Conservation (phyloP, 2,888 invertebrate genomes). For the Pachliopta kotzebuea region DNA sequence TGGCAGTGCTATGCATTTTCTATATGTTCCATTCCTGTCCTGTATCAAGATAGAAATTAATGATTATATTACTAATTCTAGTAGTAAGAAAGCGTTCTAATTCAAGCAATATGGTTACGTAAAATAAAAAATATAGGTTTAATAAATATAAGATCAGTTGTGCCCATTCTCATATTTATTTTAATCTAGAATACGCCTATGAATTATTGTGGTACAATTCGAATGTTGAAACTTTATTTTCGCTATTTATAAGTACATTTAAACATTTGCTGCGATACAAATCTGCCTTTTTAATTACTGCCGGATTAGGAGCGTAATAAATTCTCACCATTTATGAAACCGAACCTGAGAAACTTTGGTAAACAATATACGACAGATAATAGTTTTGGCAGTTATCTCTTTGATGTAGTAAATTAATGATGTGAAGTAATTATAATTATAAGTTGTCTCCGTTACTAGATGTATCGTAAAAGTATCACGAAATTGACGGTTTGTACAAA, state of each 20-base stretch:
- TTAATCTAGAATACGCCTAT: neutral
- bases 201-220: neutral
- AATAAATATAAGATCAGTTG: too few relatives aligned
- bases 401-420: conserved; percentile 9
- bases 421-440: neutral
- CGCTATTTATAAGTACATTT: conserved; percentile 4
- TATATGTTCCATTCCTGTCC: too few relatives aligned
- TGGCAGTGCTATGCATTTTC: too few relatives aligned
- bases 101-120: too few relatives aligned
- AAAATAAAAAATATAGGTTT: too few relatives aligned
- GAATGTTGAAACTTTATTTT: neutral
- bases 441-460: conserved; percentile 5
- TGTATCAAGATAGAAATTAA: too few relatives aligned
- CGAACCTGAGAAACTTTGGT: neutral
- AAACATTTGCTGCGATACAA: conserved; percentile 5
- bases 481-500: conserved; percentile 27
- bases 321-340: conserved; percentile 20
- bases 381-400: neutral
- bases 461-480: conserved; percentile 30
- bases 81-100: too few relatives aligned
- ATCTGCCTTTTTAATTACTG: conserved; percentile 19
- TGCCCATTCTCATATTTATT: too few relatives aligned
- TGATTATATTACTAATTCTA: too few relatives aligned
- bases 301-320: conserved; percentile 13
- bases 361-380: neutral